phyloP scores from a whole-genome alignment of 2,797 vertebrate species.

The Syngnathus rostellatus region DNA sequence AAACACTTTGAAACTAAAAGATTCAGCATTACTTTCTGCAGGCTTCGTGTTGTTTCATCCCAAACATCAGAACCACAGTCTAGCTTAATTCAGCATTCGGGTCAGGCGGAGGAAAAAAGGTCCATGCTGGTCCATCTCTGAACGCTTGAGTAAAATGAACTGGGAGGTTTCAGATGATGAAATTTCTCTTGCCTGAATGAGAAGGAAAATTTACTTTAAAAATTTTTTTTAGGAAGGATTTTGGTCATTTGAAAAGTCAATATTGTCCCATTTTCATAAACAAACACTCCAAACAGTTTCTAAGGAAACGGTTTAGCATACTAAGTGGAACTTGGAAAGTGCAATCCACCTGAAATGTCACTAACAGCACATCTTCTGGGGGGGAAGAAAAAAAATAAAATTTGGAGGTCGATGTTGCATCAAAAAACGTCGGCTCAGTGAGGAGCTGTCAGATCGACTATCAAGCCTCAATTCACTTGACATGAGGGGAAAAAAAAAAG shows the following conservation, averaged over 20 bases:
- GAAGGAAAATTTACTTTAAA: not conserved
- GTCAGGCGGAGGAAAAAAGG: not conserved
- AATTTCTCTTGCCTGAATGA: not conserved
- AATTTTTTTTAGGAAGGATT: not conserved
- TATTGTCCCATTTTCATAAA: not conserved
- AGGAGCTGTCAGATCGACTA: too few species aligned
- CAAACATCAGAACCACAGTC: not conserved
- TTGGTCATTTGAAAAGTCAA: not conserved
- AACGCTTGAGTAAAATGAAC: not conserved
- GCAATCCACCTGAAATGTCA: too few species aligned
- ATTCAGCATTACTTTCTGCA: not conserved
- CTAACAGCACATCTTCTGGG: too few species aligned
- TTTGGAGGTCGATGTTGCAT: too few species aligned
- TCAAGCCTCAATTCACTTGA: too few species aligned
- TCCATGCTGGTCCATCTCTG: not conserved
- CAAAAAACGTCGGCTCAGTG: too few species aligned
- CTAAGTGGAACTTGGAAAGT: not conserved
- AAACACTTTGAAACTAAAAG: not conserved
- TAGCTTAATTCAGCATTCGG: not conserved
- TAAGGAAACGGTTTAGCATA: not conserved
- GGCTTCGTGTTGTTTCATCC: not conserved
- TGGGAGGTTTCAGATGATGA: not conserved
- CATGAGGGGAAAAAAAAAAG: not conserved
- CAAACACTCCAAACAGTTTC: too few species aligned
- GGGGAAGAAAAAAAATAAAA: too few species aligned